Percentiles rank a stretch among this genome's conserved stretches.
phyloP scores from a whole-genome alignment of 2,113 vertebrate genomes.

The Syngnathus typhle region DNA sequence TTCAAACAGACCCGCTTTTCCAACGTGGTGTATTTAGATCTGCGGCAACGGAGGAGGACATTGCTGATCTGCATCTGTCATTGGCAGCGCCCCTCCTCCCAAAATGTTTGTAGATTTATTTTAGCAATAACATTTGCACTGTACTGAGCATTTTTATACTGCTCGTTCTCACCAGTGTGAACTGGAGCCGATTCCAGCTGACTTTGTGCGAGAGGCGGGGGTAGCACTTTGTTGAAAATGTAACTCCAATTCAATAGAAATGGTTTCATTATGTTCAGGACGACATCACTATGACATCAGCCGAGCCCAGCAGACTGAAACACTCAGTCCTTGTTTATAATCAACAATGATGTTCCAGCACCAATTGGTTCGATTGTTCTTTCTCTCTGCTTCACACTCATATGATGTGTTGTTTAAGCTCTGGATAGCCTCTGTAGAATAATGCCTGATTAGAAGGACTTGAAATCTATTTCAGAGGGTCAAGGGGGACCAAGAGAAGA shows the following conservation, averaged over 20 bases:
- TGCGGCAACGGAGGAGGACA: not conserved
- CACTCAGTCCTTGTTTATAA: slow-evolving; percentile 13
- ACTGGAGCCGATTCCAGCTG: not conserved
- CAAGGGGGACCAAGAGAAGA: slow-evolving; percentile 24
- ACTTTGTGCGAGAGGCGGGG: not conserved
- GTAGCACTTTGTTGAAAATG: not conserved
- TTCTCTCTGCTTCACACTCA: slow-evolving; percentile 7
- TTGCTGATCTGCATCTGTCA: not conserved
- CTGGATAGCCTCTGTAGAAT: slow-evolving; percentile 15
- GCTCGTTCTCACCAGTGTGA: not conserved
- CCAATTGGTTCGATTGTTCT: slow-evolving; percentile 5
- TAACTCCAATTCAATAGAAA: not conserved
- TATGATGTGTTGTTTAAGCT: not conserved
- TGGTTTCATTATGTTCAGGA: not conserved
- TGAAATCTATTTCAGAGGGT: slow-evolving; percentile 18
- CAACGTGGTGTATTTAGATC: not conserved
- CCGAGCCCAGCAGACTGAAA: slow-evolving; percentile 8
- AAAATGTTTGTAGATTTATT: too few species aligned
- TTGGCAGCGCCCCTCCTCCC: too few species aligned
- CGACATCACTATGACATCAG: not conserved
- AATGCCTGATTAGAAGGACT: slow-evolving; percentile 13
- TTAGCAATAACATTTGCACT: too few species aligned
- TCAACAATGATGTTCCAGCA: slow-evolving; percentile 13
- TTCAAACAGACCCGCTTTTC: not conserved
- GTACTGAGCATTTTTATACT: not conserved